These are phyloP conservation scores for Perizoma affinitatum DNA, from an alignment of 2,888 invertebrate genomes.

Conservation along the genomic window DNA sequence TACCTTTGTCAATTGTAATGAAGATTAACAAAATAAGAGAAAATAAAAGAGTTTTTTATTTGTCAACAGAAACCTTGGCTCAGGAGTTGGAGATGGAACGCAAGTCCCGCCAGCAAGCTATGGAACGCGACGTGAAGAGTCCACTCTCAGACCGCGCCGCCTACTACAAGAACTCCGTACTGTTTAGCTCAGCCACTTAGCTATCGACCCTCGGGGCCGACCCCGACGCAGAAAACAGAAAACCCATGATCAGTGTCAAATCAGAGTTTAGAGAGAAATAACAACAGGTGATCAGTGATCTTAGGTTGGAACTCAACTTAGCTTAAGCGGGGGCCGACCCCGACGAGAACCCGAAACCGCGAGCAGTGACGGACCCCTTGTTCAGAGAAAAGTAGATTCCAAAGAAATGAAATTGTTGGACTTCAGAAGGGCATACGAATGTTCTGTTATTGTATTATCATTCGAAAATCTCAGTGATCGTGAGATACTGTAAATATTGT, in stretches of 20 bases:
- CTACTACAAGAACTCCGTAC: constrained; percentile 95
- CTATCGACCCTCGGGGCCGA: constrained; percentile 73
- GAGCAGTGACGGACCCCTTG: constrained; percentile 71
- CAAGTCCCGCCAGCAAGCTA: constrained; percentile 91
- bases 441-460: constrained; percentile 52
- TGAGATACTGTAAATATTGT: constrained; percentile 82
- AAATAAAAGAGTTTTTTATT: too few species aligned
- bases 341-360: constrained; percentile 74
- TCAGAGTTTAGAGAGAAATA: constrained; percentile 82
- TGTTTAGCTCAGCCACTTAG: constrained; percentile 94
- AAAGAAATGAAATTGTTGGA: constrained; percentile 46
- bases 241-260: constrained; percentile 83
- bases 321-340: constrained; percentile 65
- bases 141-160: constrained; percentile 91
- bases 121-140: constrained; percentile 93
- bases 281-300: neutral
- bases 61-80: constrained; percentile 91
- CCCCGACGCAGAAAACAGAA: constrained; percentile 74
- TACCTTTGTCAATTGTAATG: too few species aligned
- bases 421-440: constrained; percentile 41
- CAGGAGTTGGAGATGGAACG: constrained; percentile 95
- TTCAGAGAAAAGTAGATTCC: constrained; percentile 66
- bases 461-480: constrained; percentile 66
- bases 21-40: too few species aligned
- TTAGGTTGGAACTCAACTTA: neutral